Percentiles rank a stretch among this genome's conserved stretches.
phyloP scores from a whole-genome alignment of 2,113 vertebrate genomes.

The Todiramphus saurophagus region DNA sequence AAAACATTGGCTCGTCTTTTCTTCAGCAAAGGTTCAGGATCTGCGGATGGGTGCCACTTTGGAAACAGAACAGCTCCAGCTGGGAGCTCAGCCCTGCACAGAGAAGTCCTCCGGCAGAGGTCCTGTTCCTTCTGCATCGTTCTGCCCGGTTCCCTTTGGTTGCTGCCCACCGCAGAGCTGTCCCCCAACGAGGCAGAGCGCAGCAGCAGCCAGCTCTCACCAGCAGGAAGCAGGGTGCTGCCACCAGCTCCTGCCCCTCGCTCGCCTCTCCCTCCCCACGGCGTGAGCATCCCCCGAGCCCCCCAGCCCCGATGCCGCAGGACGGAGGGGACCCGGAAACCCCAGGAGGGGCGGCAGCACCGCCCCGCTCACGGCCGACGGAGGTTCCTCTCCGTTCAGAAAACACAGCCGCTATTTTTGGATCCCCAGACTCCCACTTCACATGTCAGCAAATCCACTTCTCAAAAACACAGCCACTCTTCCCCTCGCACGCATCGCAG shows the following conservation, averaged over 20 bases:
- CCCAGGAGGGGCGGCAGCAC: fast-evolving
- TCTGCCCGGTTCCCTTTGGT: background rate
- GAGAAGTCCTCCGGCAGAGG: background rate
- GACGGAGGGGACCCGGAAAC: fast-evolving
- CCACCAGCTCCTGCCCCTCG: background rate
- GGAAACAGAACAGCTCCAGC: background rate
- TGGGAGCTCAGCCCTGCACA: background rate
- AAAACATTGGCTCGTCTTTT: background rate
- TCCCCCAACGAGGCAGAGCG: background rate
- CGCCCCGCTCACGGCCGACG: fast-evolving
- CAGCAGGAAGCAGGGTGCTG: background rate
- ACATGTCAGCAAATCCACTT: no score
- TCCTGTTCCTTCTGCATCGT: fast-evolving
- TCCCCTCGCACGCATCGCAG: background rate
- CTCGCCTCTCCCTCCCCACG: background rate
- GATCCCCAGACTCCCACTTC: no score
- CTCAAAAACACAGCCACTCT: background rate
- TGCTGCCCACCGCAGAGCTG: background rate
- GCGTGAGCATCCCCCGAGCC: background rate
- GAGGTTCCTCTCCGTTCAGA: background rate
- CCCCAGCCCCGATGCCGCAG: background rate
- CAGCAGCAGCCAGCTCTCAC: background rate
- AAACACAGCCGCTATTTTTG: background rate
- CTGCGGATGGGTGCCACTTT: background rate
- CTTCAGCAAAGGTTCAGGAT: background rate